These are phyloP conservation scores for Ophion ventricosus DNA, from an alignment of 2,888 invertebrate species.

Conservation along the genomic window DNA sequence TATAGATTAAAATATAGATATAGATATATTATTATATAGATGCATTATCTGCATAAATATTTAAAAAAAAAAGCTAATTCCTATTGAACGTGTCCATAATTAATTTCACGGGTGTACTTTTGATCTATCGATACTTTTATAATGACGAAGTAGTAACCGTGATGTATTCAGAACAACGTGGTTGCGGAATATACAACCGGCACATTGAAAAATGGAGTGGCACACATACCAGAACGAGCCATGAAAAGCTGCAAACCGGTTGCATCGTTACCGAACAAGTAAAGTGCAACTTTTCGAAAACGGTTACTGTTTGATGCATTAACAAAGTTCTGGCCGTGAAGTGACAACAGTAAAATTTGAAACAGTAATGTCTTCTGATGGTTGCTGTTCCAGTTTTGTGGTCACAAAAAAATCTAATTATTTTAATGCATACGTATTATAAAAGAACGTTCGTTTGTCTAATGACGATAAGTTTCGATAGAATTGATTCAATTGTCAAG, in stretches of 20 bases:
- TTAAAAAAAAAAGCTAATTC: too few species aligned
- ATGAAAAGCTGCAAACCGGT: conserved; percentile 12
- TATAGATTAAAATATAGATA: too few species aligned
- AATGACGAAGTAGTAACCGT: background rate
- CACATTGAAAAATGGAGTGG: conserved; percentile 5
- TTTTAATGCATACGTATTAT: too few species aligned
- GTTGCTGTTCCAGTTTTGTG: background rate
- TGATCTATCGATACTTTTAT: background rate
- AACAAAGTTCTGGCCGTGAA: background rate
- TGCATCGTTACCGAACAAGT: conserved; percentile 12
- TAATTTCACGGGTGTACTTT: too few species aligned
- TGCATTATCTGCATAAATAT: too few species aligned
- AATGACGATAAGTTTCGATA: too few species aligned
- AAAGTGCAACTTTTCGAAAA: background rate
- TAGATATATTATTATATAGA: too few species aligned
- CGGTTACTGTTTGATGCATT: background rate
- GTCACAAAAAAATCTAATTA: background rate
- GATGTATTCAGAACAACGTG: conserved; percentile 3
- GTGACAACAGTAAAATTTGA: background rate
- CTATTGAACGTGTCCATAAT: too few species aligned
- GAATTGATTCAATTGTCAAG: too few species aligned
- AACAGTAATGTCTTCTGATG: background rate
- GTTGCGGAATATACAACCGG: background rate
- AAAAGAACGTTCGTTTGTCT: too few species aligned
- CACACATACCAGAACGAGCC: conserved; percentile 7